A percentile compares a stretch with the other conserved stretches of the same genome.
Conservation (phyloP, 2,888 invertebrate genomes). For the Hyalella azteca region DNA sequence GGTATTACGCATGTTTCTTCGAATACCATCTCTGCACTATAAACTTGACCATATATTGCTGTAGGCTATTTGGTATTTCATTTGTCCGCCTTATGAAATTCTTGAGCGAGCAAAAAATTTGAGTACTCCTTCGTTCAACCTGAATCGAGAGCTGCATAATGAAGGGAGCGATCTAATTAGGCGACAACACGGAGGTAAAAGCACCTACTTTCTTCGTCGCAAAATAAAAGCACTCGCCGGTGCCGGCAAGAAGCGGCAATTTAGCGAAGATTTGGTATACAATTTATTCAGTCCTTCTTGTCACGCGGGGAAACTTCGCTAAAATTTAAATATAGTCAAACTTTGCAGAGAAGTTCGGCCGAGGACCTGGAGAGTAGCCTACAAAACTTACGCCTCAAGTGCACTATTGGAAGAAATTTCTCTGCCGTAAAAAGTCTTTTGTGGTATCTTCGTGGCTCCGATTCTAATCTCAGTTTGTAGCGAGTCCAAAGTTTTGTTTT, state of each 20-base stretch:
- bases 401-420: conserved; percentile 35
- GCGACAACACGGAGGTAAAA: conserved; percentile 32
- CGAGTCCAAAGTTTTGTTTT: conserved; percentile 31
- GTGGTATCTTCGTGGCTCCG: conserved; percentile 33
- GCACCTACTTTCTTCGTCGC: neutral
- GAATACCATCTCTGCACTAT: too few relatives aligned
- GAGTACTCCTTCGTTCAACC: neutral
- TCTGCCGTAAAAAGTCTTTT: conserved; percentile 24
- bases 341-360: conserved; percentile 21
- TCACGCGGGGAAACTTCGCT: conserved; percentile 31
- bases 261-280: conserved; percentile 14
- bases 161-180: conserved; percentile 35
- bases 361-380: conserved; percentile 28
- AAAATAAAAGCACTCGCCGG: conserved; percentile 7
- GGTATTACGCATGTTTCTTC: too few relatives aligned
- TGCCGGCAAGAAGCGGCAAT: neutral
- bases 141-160: conserved; percentile 35
- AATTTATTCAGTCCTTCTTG: conserved; percentile 37
- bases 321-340: conserved; percentile 37
- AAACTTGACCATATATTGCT: too few relatives aligned
- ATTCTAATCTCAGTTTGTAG: conserved; percentile 34
- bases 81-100: neutral
- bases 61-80: too few relatives aligned
- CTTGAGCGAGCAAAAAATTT: neutral
- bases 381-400: conserved; percentile 27